Conservation (phyloP, 1,140 invertebrate genomes). For the Spodoptera frugiperda region DNA sequence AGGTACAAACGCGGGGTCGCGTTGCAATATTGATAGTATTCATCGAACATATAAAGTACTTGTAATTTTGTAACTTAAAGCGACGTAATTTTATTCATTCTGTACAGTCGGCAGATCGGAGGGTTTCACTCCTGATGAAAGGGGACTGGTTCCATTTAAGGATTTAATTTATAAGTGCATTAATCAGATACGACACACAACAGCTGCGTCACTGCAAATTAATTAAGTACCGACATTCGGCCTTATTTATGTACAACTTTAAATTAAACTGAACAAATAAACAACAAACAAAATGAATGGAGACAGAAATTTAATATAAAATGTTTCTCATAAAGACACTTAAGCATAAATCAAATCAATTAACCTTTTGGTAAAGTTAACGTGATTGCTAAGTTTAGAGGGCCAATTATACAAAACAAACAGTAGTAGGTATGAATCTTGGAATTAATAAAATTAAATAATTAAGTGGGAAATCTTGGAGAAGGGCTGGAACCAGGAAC, state of each 20-base stretch:
- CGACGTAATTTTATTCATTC: too few relatives aligned
- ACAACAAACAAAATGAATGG: background rate
- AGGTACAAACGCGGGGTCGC: too few relatives aligned
- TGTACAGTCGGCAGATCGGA: too few relatives aligned
- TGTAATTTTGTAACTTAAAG: too few relatives aligned
- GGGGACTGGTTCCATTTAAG: constrained; percentile 1
- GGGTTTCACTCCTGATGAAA: background rate
- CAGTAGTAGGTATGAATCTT: constrained; percentile 17
- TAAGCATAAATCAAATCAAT: constrained; percentile 16
- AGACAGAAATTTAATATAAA: constrained; percentile 2
- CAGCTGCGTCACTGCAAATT: constrained; percentile 21
- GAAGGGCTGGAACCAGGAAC: constrained; percentile 46
- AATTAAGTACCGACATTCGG: background rate
- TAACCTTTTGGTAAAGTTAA: constrained; percentile 1
- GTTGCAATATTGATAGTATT: too few relatives aligned
- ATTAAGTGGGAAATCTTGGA: constrained; percentile 54
- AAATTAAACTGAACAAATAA: background rate
- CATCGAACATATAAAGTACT: too few relatives aligned
- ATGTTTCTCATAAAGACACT: too few relatives aligned
- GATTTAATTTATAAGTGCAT: constrained; percentile 22
- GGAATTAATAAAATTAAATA: constrained; percentile 61
- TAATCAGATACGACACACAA: constrained; percentile 11
- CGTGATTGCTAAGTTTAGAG: constrained; percentile 9
- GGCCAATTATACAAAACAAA: constrained; percentile 39
- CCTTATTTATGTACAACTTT: background rate